A percentile compares a stretch with the other conserved stretches of the same genome.
phyloP scores from a whole-genome alignment of 2,888 invertebrate genomes.

The Ormia ochracea region DNA sequence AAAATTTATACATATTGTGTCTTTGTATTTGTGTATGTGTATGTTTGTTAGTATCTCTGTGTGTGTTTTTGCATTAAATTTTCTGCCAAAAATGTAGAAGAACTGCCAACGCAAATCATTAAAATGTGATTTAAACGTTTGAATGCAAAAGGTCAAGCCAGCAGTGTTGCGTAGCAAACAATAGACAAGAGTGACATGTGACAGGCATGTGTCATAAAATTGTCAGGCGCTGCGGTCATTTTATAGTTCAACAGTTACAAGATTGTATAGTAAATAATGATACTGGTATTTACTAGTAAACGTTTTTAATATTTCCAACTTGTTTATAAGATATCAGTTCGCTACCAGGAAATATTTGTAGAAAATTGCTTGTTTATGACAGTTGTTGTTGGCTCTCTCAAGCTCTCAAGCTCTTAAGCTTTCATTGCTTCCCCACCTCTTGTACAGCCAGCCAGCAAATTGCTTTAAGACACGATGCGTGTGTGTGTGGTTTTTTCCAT shows the following conservation, averaged over 20 bases:
- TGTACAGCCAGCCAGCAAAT: neutral
- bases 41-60: too few relatives aligned
- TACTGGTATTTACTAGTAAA: neutral
- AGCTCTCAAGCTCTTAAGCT: too few relatives aligned
- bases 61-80: neutral
- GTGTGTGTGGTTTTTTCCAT: neutral
- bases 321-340: neutral
- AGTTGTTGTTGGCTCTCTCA: slow-evolving; percentile 10
- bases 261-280: neutral
- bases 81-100: neutral
- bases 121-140: slow-evolving; percentile 30
- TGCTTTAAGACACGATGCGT: slow-evolving; percentile 9
- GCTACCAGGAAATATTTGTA: slow-evolving; percentile 57
- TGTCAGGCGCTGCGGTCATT: slow-evolving; percentile 30
- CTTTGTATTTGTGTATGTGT: too few relatives aligned
- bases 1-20: too few relatives aligned
- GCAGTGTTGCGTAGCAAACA: slow-evolving; percentile 2
- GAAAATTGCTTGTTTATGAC: slow-evolving; percentile 45
- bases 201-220: slow-evolving; percentile 54
- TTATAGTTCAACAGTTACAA: slow-evolving; percentile 30
- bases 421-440: too few relatives aligned
- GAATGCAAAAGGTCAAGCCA: slow-evolving; percentile 54
- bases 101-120: slow-evolving; percentile 34
- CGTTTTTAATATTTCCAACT: neutral
- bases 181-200: slow-evolving; percentile 30